These are phyloP conservation scores for Cistogaster globosa DNA, from an alignment of 2,888 invertebrate genomes.

Conservation along the genomic window DNA sequence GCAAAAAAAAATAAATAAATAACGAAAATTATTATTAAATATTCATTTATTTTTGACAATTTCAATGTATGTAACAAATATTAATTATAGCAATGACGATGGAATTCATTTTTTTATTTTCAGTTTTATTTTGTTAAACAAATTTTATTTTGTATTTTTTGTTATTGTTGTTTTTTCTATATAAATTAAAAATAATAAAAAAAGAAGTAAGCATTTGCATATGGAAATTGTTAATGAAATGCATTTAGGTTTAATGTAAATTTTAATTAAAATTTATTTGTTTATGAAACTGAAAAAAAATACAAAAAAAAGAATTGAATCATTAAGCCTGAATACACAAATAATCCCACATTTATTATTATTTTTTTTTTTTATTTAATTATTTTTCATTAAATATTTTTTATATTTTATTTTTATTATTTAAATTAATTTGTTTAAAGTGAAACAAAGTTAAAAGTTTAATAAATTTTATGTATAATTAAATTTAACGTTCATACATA, in stretches of 20 bases:
- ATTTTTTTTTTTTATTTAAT: slow-evolving; percentile 7
- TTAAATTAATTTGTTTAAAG: not conserved
- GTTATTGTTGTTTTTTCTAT: slow-evolving; percentile 21
- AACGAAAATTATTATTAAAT: slow-evolving; percentile 44
- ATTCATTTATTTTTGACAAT: slow-evolving; percentile 42
- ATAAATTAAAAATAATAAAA: slow-evolving; percentile 28
- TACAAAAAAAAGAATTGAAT: slow-evolving; percentile 35
- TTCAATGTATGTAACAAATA: slow-evolving; percentile 32
- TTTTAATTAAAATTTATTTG: slow-evolving; percentile 67
- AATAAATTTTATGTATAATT: too few relatives aligned
- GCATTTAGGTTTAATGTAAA: slow-evolving; percentile 70
- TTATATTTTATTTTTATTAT: not conserved
- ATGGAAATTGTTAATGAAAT: slow-evolving; percentile 68
- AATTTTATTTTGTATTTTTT: slow-evolving; percentile 18
- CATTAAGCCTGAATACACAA: slow-evolving; percentile 1
- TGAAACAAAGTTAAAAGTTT: not conserved
- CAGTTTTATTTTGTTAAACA: slow-evolving; percentile 43
- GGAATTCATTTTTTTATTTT: slow-evolving; percentile 24
- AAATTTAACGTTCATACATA: not conserved
- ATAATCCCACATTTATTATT: not conserved
- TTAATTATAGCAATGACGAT: slow-evolving; percentile 35
- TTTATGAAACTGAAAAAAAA: slow-evolving; percentile 49
- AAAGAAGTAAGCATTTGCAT: slow-evolving; percentile 53
- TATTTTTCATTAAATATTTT: too few relatives aligned
- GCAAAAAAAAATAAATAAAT: slow-evolving; percentile 13